phyloP scores from a whole-genome alignment of 2,113 vertebrate genomes.

The Brienomyrus brachyistius region DNA sequence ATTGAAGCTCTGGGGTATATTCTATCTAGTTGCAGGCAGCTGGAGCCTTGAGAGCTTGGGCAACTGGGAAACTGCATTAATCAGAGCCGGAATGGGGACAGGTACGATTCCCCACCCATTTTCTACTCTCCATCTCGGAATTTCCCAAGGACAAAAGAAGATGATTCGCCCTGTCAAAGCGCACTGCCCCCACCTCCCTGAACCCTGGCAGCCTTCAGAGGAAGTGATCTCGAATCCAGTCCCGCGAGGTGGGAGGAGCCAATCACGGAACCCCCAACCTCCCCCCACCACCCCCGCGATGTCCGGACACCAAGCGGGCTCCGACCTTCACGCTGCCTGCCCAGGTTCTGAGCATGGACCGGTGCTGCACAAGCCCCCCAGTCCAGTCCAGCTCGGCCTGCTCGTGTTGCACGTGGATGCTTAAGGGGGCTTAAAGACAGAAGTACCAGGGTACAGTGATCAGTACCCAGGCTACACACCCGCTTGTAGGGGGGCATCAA shows the following conservation, averaged over 20 bases:
- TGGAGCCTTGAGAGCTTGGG: constrained; percentile 52
- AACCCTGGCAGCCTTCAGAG: background rate
- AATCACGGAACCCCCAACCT: background rate
- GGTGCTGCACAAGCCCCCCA: background rate
- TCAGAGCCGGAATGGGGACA: constrained; percentile 62
- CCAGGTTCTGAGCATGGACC: background rate
- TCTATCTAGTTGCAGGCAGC: constrained; percentile 45
- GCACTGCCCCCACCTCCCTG: background rate
- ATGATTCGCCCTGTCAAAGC: constrained; percentile 43
- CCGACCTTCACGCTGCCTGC: background rate
- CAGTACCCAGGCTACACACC: background rate
- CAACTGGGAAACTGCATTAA: constrained; percentile 58
- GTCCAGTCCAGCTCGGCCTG: background rate
- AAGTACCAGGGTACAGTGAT: background rate
- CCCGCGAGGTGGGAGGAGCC: background rate
- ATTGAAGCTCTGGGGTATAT: constrained; percentile 35
- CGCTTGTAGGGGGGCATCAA: too few relatives aligned
- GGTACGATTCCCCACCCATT: constrained; percentile 50
- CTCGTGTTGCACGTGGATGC: background rate
- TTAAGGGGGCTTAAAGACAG: constrained; percentile 8
- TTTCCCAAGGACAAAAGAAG: constrained; percentile 66
- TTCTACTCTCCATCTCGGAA: constrained; percentile 52
- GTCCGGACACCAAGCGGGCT: background rate
- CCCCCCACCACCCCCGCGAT: background rate
- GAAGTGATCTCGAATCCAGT: background rate